A percentile compares a stretch with the other conserved stretches of the same genome.
phyloP scores from a whole-genome alignment of 2,797 vertebrate genomes.

The Scyliorhinus canicula region DNA sequence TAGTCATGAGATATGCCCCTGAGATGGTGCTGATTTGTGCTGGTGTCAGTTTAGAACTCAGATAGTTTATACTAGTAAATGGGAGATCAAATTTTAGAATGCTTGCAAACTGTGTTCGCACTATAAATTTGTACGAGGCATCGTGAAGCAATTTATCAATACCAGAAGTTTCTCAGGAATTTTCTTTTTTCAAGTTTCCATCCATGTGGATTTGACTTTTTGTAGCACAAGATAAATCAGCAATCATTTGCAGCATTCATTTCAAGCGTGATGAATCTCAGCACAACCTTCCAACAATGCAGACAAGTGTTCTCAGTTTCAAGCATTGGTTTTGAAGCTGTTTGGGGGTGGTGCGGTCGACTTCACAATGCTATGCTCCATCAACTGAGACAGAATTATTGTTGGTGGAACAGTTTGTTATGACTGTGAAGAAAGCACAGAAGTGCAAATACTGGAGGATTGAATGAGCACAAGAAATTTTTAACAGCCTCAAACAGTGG shows the following conservation, averaged over 20 bases:
- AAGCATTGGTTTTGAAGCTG: neutral
- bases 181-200: neutral
- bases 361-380: neutral
- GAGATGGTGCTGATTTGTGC: slow-evolving; percentile 24
- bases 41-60: neutral
- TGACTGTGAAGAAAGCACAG: neutral
- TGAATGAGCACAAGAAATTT: neutral
- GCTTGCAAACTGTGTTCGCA: neutral
- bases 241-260: neutral
- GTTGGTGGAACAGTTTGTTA: neutral
- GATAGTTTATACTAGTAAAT: slow-evolving; percentile 24
- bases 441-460: neutral
- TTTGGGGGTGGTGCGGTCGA: neutral
- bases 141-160: neutral
- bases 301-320: neutral
- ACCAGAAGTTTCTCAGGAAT: neutral
- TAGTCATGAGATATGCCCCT: slow-evolving; percentile 25
- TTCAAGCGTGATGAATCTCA: neutral
- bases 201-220: neutral
- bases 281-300: neutral
- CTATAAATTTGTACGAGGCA: slow-evolving; percentile 8
- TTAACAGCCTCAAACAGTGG: neutral
- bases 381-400: neutral
- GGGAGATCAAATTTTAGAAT: slow-evolving; percentile 16
- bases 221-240: neutral